These are phyloP conservation scores for Podiceps cristatus DNA, from an alignment of 2,113 vertebrate species.

Conservation along the genomic window DNA sequence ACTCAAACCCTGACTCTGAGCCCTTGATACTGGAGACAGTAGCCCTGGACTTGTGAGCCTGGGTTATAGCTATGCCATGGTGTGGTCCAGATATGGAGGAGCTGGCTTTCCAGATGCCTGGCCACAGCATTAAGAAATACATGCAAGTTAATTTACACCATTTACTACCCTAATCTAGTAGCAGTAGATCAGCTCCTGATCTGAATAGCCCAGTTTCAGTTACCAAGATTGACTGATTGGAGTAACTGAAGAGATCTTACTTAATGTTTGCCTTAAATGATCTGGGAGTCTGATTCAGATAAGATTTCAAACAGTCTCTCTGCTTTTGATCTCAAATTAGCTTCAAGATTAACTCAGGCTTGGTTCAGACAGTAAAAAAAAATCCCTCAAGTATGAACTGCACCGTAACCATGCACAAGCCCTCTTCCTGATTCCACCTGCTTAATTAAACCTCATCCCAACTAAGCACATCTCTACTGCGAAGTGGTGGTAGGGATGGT, in stretches of 20 bases:
- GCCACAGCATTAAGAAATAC: background rate
- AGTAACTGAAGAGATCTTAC: slow-evolving; percentile 10
- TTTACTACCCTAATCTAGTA: background rate
- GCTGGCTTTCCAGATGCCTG: background rate
- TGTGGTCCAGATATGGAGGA: background rate
- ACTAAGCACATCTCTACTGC: background rate
- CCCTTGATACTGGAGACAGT: background rate
- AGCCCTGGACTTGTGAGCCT: background rate
- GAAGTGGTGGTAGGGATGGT: background rate
- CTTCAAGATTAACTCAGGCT: background rate
- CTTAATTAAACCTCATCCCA: background rate
- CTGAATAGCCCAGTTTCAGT: background rate
- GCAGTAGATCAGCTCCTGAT: background rate
- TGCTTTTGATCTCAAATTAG: slow-evolving; percentile 64
- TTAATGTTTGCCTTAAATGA: slow-evolving; percentile 21
- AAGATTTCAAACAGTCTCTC: slow-evolving; percentile 60
- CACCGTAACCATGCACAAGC: background rate
- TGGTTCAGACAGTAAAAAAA: background rate
- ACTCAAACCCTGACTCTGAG: background rate
- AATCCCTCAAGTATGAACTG: background rate
- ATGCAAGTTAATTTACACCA: background rate
- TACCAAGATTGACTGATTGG: background rate
- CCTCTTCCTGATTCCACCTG: background rate
- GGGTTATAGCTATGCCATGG: background rate
- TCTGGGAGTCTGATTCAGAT: slow-evolving; percentile 44